A percentile compares a stretch with the other conserved stretches of the same genome.
Conservation (phyloP, 2,113 vertebrate species). For the Telmatochromis bifrenatus region DNA sequence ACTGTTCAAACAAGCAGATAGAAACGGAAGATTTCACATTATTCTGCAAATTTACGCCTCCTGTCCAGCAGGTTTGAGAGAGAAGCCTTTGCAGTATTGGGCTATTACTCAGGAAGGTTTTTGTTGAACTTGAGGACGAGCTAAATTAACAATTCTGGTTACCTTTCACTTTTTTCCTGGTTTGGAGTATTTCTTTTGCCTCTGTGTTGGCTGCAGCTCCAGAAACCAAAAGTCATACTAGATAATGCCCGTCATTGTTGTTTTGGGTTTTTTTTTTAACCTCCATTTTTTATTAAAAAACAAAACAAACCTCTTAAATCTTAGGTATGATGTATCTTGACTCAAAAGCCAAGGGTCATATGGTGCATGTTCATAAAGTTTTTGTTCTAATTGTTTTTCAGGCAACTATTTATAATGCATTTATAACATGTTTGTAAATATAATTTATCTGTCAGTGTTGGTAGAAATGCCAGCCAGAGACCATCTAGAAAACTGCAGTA, state of each 20-base stretch:
- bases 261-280: background rate
- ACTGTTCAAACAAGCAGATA: background rate
- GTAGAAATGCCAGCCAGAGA: background rate
- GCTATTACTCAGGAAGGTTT: background rate
- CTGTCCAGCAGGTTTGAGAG: background rate
- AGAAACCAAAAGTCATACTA: background rate
- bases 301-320: background rate
- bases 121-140: background rate
- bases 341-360: background rate
- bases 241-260: background rate
- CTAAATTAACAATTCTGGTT: background rate
- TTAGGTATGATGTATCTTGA: background rate
- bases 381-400: background rate
- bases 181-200: background rate
- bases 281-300: background rate
- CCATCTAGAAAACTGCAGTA: background rate
- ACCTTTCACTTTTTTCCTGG: background rate
- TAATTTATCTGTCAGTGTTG: background rate
- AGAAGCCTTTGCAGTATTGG: background rate
- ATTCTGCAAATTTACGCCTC: background rate
- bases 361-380: background rate
- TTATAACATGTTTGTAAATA: background rate
- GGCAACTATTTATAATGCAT: rapidly evolving
- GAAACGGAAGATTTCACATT: background rate
- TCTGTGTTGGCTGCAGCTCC: background rate